These are phyloP conservation scores for Danio kyathit DNA, from an alignment of 2,797 vertebrate species.

Conservation along the genomic window DNA sequence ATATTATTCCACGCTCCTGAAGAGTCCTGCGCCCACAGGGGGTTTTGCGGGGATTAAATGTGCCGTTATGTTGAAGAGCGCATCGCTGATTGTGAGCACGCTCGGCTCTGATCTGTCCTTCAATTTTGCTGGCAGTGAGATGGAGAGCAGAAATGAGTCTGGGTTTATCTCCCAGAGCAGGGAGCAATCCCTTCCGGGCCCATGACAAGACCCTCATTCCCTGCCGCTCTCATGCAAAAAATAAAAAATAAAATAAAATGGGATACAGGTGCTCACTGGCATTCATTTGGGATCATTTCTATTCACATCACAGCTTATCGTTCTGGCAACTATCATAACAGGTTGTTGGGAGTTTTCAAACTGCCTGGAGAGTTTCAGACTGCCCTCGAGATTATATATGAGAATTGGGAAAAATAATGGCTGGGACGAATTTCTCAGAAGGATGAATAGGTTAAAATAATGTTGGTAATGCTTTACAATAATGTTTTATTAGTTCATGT, in stretches of 20 bases:
- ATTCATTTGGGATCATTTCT: conserved; percentile 31
- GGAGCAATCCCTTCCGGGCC: neutral
- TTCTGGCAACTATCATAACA: neutral
- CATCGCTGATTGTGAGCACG: conserved; percentile 29
- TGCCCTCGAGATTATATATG: neutral
- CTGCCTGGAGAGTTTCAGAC: neutral
- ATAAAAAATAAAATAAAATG: neutral
- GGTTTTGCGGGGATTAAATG: conserved; percentile 48
- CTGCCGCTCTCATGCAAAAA: conserved; percentile 16
- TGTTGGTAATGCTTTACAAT: too few relatives aligned
- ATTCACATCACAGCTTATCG: conserved; percentile 12
- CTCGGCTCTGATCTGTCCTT: conserved; percentile 48
- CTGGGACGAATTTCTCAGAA: neutral
- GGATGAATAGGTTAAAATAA: too few relatives aligned
- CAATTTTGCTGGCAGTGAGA: conserved; percentile 29
- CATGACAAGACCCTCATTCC: neutral
- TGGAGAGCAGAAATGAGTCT: conserved; percentile 52
- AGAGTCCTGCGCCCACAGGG: conserved; percentile 28
- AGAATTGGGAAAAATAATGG: neutral
- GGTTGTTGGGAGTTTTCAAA: neutral
- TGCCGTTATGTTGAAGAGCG: conserved; percentile 35
- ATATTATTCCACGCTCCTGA: conserved; percentile 16
- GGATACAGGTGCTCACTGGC: conserved; percentile 21
- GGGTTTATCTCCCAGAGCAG: conserved; percentile 53
- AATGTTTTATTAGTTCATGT: too few relatives aligned